Evolutionary conservation across 2,113 vertebrate species (phyloP), one percentile per base, ranked within the genome.

Genomic region (Coreoperca whiteheadi): DNA sequence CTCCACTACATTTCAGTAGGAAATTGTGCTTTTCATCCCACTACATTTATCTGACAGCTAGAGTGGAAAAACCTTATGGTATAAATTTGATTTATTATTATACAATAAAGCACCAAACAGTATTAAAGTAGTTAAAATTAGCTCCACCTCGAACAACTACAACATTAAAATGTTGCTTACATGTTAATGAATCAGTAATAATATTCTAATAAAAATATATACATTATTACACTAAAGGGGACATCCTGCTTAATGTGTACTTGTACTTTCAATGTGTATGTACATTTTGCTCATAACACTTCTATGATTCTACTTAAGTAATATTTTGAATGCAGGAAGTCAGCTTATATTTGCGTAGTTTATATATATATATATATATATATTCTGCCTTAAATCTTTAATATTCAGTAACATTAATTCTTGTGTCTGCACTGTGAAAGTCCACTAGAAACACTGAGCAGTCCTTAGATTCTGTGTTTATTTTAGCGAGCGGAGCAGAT

Each of bases 401-500:
- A 64, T 30, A 61, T 67, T 66, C 12, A 43, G 8, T 4, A 14
- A 20, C 25, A 73, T 30, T 14, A 4, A 32, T 53, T 34, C 0
- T 20, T 61, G 2, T 39, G 20, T 68, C 15, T 51, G 32, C 12
- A 54, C 16, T 37, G 3, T 59, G 43, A 50, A 18, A 25, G 10
- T 63, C 16, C 16, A 11, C 8, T 32, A 14, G 34, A 43, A 59
- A 51, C 57, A 28, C 54, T 4, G 39, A 25, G 21, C 30, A 25
- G 12, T 30, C 39, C 41, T 16, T 75, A 37, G 56, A 76, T 59
- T 63, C 54, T 56, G 53, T 14, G 20, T 82, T 66, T 79, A 69
- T 82, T 85, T 75, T 41, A 15, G 72, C 77, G 2, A 60, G n/a
- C 21, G 28, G 41, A 39, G 56, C 43, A 32, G 39, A 70, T 56